phyloP scores from a whole-genome alignment of 2,888 invertebrate genomes.

The Eustalomyia histrio region DNA sequence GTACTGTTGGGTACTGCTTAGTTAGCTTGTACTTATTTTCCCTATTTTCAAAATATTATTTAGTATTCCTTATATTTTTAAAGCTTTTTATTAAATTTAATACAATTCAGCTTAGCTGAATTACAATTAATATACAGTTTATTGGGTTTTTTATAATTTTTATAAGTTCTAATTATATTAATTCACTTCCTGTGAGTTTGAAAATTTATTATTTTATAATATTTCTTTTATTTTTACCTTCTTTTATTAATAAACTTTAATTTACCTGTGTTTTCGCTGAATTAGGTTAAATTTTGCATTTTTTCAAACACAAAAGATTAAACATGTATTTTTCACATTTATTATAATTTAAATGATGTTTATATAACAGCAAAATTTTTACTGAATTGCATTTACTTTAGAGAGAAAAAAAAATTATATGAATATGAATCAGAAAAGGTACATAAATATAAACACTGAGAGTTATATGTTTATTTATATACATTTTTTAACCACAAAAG shows the following conservation, averaged over 20 bases:
- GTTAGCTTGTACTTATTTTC: neutral
- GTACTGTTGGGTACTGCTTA: neutral
- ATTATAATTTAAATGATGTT: slow-evolving; percentile 54
- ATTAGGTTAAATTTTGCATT: slow-evolving; percentile 18
- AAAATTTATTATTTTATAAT: no score
- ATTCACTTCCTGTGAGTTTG: no score
- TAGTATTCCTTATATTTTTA: neutral
- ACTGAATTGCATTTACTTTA: slow-evolving; percentile 54
- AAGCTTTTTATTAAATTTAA: neutral
- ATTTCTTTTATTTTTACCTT: neutral
- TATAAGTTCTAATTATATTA: neutral
- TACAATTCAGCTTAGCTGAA: slow-evolving; percentile 9
- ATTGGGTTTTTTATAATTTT: neutral
- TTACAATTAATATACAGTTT: slow-evolving; percentile 4
- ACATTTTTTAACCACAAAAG: slow-evolving; percentile 48
- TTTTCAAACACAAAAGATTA: slow-evolving; percentile 19
- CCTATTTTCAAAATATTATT: neutral
- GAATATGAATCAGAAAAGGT: neutral
- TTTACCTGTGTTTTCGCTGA: slow-evolving; percentile 1
- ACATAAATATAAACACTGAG: neutral
- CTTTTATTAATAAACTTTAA: neutral
- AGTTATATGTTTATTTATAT: no score
- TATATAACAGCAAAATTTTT: slow-evolving; percentile 26
- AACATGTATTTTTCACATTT: slow-evolving; percentile 5
- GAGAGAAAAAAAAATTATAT: slow-evolving; percentile 12